Evolutionary conservation across 1,140 invertebrate genomes (phyloP).

Genomic region (Maniola jurtina): DNA sequence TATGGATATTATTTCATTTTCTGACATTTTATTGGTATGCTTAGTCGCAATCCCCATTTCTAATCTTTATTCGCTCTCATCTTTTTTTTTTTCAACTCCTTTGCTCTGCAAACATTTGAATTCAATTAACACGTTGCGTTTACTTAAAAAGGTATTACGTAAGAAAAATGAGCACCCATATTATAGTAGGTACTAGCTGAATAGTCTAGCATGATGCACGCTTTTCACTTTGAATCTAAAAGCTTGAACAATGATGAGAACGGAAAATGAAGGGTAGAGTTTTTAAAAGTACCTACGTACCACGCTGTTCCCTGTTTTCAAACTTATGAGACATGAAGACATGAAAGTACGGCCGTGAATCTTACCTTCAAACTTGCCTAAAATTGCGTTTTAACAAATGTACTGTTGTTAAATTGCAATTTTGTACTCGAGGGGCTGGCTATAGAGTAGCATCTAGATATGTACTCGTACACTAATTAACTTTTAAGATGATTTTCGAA

Average conservation of each 20-base stretch:
- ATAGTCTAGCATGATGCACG: slow-evolving; percentile 8
- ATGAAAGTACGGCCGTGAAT: background rate
- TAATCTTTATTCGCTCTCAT: too few species aligned
- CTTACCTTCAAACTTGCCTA: background rate
- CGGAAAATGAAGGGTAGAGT: background rate
- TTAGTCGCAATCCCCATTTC: too few species aligned
- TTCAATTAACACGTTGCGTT: background rate
- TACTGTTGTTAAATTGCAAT: too few species aligned
- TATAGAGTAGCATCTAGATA: too few species aligned
- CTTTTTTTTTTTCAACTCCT: background rate
- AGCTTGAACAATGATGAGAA: slow-evolving; percentile 8
- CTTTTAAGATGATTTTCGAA: too few species aligned
- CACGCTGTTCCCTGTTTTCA: slow-evolving; percentile 1
- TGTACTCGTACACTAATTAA: too few species aligned
- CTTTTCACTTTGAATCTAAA: slow-evolving; percentile 7
- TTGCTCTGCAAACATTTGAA: background rate
- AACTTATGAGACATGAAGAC: slow-evolving; percentile 16
- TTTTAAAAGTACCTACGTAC: slow-evolving; percentile 1
- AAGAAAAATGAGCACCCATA: slow-evolving; percentile 7
- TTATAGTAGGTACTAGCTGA: background rate
- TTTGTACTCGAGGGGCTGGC: too few species aligned
- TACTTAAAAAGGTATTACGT: slow-evolving; percentile 8
- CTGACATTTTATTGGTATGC: too few species aligned
- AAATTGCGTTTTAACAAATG: too few species aligned
- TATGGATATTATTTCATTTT: too few species aligned